Conservation (phyloP, 2,797 vertebrate genomes). For the Helarctos malayanus region DNA sequence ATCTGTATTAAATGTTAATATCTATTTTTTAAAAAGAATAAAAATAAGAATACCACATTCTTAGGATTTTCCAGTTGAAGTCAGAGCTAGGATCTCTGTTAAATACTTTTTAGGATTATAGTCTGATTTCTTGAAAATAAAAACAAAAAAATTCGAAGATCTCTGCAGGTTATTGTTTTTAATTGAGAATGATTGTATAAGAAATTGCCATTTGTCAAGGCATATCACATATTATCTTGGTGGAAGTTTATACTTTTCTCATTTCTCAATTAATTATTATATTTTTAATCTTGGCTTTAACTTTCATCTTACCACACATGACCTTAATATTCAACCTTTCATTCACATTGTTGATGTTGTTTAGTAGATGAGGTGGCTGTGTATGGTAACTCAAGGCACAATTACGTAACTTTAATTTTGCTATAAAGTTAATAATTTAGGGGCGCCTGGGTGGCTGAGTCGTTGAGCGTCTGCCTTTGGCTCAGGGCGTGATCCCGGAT, state of each 20-base stretch:
- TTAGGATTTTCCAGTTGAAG: conserved; percentile 58
- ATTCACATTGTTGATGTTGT: conserved; percentile 45
- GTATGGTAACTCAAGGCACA: neutral
- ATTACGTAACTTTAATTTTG: conserved; percentile 21
- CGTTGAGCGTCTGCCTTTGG: too few species aligned
- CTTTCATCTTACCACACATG: neutral
- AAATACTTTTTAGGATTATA: neutral
- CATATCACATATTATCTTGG: neutral
- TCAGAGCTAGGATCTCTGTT: conserved; percentile 46
- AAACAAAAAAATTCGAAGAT: neutral
- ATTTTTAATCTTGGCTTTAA: conserved; percentile 57
- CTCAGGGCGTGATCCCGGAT: too few species aligned
- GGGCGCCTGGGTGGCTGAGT: too few species aligned
- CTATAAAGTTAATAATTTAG: conserved; percentile 44
- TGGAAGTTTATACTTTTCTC: conserved; percentile 47
- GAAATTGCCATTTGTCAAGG: conserved; percentile 4
- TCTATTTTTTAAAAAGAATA: neutral
- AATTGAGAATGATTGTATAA: conserved; percentile 41
- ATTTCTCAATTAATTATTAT: conserved; percentile 38
- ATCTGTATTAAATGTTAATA: neutral
- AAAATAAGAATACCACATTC: conserved; percentile 42
- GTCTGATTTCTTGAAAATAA: conserved; percentile 51
- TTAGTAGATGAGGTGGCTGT: neutral
- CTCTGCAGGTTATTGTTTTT: conserved; percentile 69
- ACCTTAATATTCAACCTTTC: conserved; percentile 63